Conservation (phyloP, 2,113 vertebrate species). For the Antechinus stuartii region DNA sequence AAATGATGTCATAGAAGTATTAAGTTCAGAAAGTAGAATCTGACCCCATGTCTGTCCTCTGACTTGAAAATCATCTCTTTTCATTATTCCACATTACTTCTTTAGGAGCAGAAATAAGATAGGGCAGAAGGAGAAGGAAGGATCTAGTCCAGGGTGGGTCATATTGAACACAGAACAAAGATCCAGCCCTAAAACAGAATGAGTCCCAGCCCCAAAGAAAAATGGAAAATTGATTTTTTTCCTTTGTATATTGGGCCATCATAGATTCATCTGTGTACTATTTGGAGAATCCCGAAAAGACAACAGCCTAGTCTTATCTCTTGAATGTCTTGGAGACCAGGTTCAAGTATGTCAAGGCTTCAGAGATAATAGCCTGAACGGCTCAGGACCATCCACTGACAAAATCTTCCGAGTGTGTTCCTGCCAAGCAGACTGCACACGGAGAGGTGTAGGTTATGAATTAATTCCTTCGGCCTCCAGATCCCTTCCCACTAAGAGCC, state of each 20-base stretch:
- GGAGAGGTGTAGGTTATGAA: slow-evolving; percentile 38
- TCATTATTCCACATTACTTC: background rate
- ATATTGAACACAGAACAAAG: background rate
- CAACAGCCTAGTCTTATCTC: slow-evolving; percentile 5
- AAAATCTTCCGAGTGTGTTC: background rate
- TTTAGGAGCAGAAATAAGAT: background rate
- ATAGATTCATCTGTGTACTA: background rate
- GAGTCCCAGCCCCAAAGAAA: slow-evolving; percentile 4
- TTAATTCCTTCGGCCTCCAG: slow-evolving; percentile 62
- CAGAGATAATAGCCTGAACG: slow-evolving; percentile 9
- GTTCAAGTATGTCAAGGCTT: background rate
- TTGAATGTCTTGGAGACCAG: slow-evolving; percentile 40
- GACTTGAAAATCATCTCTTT: background rate
- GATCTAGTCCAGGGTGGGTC: background rate
- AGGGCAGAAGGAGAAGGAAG: background rate
- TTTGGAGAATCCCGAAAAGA: slow-evolving; percentile 29
- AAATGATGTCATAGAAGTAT: background rate
- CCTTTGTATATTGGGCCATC: background rate
- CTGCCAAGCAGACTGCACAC: slow-evolving; percentile 36
- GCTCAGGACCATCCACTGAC: slow-evolving; percentile 30
- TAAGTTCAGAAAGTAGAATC: background rate
- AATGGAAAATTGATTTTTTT: slow-evolving; percentile 25
- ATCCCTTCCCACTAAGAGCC: slow-evolving; percentile 67
- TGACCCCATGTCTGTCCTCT: background rate
- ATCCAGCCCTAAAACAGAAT: background rate